Conservation (phyloP, 1,140 invertebrate species). For the Megathymus violae region DNA sequence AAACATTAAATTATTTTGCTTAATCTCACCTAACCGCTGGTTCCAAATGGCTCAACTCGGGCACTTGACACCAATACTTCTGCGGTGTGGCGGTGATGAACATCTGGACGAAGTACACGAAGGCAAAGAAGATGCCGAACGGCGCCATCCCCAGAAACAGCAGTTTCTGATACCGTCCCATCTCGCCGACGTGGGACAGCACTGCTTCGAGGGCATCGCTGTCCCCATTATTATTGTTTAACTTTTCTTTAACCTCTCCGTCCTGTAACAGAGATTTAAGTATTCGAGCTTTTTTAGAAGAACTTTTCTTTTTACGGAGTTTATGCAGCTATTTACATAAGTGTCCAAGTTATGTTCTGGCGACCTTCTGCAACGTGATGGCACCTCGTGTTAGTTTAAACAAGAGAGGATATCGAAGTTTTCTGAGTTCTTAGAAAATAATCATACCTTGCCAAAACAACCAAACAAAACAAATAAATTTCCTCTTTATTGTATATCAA, state of each 20-base stretch:
- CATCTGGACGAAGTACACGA: slow-evolving; percentile 88
- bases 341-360: too few relatives aligned
- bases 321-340: too few relatives aligned
- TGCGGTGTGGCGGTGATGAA: slow-evolving; percentile 86
- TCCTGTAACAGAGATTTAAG: slow-evolving; percentile 38
- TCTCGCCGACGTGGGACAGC: slow-evolving; percentile 86
- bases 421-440: too few relatives aligned
- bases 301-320: too few relatives aligned
- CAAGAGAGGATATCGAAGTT: too few relatives aligned
- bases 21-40: slow-evolving; percentile 55
- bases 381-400: too few relatives aligned
- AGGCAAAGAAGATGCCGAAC: slow-evolving; percentile 85
- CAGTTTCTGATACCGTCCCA: slow-evolving; percentile 87
- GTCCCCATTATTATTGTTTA: slow-evolving; percentile 53
- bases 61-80: slow-evolving; percentile 85
- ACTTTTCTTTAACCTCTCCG: slow-evolving; percentile 53
- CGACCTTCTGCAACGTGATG: too few relatives aligned
- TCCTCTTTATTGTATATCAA: too few relatives aligned
- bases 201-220: slow-evolving; percentile 85
- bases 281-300: too few relatives aligned
- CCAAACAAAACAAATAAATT: too few relatives aligned
- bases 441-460: too few relatives aligned
- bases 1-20: too few relatives aligned
- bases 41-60: slow-evolving; percentile 77
- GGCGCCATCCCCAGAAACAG: slow-evolving; percentile 84